A percentile compares a stretch with the other conserved stretches of the same genome.
Conservation (phyloP, 53 echinoderm and acorn worm genomes). For the Holothuria scabra region DNA sequence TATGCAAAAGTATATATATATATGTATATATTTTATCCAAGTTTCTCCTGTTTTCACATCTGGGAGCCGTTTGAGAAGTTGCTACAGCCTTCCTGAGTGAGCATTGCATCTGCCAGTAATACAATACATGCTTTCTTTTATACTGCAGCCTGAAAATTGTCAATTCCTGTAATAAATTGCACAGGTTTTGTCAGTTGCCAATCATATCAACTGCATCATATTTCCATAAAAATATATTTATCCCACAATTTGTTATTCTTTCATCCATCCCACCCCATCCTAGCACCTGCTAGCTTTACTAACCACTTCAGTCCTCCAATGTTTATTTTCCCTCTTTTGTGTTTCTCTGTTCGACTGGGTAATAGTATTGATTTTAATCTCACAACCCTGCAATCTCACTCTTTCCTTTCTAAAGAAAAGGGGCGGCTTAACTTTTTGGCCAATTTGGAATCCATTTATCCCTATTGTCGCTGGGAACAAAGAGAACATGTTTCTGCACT, state of each 20-base stretch:
- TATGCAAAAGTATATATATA: no score
- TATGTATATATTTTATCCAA: no score
- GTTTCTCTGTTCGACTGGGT: conserved; percentile 3
- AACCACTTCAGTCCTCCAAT: not conserved
- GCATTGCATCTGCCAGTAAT: no score
- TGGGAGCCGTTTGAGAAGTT: no score
- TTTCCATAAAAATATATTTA: no score
- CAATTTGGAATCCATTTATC: conserved; percentile 18
- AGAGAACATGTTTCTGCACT: not conserved
- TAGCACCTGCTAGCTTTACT: conserved; percentile 16
- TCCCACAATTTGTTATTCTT: not conserved
- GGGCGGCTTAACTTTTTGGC: conserved; percentile 13
- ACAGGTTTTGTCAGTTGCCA: no score
- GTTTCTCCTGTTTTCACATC: no score
- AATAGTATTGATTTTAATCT: conserved; percentile 18
- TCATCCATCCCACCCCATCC: not conserved
- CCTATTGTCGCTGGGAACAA: not conserved
- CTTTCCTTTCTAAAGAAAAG: not conserved
- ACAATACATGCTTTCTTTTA: no score
- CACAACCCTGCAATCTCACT: not conserved
- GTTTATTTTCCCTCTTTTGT: conserved; percentile 22
- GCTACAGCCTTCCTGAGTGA: no score
- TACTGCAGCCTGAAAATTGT: no score
- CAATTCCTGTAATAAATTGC: no score
- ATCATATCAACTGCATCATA: no score